Evolutionary conservation across 2,888 invertebrate species (phyloP), one percentile per base, ranked within the genome.

Genomic region (Seira ritae): DNA sequence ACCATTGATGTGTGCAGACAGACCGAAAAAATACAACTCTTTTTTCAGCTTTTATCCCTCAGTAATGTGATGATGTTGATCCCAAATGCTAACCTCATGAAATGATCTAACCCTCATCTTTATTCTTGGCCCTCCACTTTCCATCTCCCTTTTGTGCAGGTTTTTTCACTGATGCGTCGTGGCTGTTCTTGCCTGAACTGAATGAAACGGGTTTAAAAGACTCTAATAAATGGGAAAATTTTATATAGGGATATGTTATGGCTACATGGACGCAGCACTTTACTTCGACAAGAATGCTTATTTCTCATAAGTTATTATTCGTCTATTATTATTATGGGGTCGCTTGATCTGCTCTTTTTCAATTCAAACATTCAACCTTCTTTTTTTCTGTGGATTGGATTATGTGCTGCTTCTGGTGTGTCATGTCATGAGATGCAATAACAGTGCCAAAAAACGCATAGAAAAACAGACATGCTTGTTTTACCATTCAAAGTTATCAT

Each of bases 321-420:
- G n/a, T 37, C 31, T 67, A 8, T 72, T 67, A 80, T 74, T 50
- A 74, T 74, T 67, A 66, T 68, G 50, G 69, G 80, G 80, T 80
- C 80, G 80, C 17, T 23, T 62, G 73, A 73, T 80, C 80, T 73
- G 73, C 74, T 80, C 62, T 69, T 80, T 55, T 67, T 55, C 68
- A 50, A 50, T 50, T n/a, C 50, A 50, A 50, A n/a, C 17, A n/a
- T n/a, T 50, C 15, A n/a, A 50, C 50, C 50, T 50, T 50, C 50
- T 77, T 17, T 50, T 31, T 77, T 8, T 50, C 6, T 70, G 20
- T 60, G 17, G 50, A 50, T 50, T 50, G 17, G 50, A 50, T 72
- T 23, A 19, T 50, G 70, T 24, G 19, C 24, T 1, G 1, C n/a
- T 46, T 23, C n/a, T 73, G 73, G 42, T 23, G 10, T 20, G 19